Percentiles rank a stretch among this genome's conserved stretches.
Evolutionary conservation across 1,140 invertebrate species (phyloP).

Genomic region (Brachionus calyciflorus): DNA sequence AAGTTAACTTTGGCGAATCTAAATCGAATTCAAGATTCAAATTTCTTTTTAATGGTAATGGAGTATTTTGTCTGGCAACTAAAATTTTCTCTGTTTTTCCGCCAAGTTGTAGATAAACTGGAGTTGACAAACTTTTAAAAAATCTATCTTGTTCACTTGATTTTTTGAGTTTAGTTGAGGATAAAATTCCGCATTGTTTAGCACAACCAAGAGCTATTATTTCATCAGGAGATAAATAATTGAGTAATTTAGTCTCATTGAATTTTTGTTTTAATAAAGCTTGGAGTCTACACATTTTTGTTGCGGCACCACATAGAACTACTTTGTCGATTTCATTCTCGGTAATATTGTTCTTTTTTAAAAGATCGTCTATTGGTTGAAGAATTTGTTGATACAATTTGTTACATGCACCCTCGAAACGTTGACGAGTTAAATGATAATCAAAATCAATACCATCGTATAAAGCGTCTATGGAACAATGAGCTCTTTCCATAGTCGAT

Average conservation of each 20-base stretch:
- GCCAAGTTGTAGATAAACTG: background rate
- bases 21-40: slow-evolving; percentile 29
- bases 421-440: slow-evolving; percentile 24
- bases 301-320: slow-evolving; percentile 25
- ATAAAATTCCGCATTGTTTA: slow-evolving; percentile 12
- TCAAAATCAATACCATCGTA: slow-evolving; percentile 46
- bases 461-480: slow-evolving; percentile 45
- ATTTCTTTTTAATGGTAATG: slow-evolving; percentile 34
- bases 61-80: slow-evolving; percentile 4
- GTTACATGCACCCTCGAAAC: slow-evolving; percentile 36
- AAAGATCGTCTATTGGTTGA: slow-evolving; percentile 10
- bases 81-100: background rate
- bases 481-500: slow-evolving; percentile 40
- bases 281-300: slow-evolving; percentile 31
- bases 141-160: slow-evolving; percentile 10
- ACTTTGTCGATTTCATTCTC: slow-evolving; percentile 15
- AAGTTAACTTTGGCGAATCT: background rate
- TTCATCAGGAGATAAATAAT: slow-evolving; percentile 34
- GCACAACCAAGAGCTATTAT: slow-evolving; percentile 39
- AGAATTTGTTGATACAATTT: slow-evolving; percentile 32
- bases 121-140: slow-evolving; percentile 41
- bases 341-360: background rate
- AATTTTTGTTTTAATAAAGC: slow-evolving; percentile 7
- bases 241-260: background rate
- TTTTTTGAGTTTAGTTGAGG: background rate